Evolutionary conservation across 1,140 invertebrate genomes (phyloP), one percentile per base, ranked within the genome.

Genomic region (Zaprionus lachaisei): DNA sequence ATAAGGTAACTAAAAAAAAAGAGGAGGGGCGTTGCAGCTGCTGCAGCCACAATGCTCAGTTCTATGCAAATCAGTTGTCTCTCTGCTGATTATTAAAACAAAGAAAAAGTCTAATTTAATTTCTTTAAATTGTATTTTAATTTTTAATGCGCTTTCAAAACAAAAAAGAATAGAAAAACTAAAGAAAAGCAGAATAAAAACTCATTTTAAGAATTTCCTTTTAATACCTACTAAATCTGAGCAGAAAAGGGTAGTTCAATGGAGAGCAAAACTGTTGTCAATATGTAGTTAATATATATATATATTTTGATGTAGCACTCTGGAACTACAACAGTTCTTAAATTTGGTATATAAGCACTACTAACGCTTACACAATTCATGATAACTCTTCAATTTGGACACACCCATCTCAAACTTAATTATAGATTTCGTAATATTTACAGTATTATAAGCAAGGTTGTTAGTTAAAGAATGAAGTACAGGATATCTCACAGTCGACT

Each of bases 31-130:
- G 65, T 17, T 69, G 58, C 61, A 61, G 65, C 47, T 62, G 58
- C 41, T 58, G 57, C 67, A 70, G 57, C 44, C 56, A 62, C 49
- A 37, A 11, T 17, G 20, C n/a, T n/a, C 15, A 41, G 38, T 31
- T 69, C n/a, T 77, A 72, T 77, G 74, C 74, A 77, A 72, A 71
- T 62, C 49, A 76, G 26, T 60, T 72, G 62, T 47, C 34, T 12
- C 11, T 49, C 17, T 75, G 22, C 66, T 71, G 63, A 79, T 79
- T 79, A 72, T 75, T 69, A 69, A 69, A 73, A 64, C 66, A 67
- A 76, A 62, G n/a, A 71, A 62, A 47, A 61, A 69, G 26, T 37
- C 34, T 62, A 68, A 77, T 70, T 77, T 73, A 77, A 80, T 80
- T 72, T 80, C 55, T 57, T 74, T 74, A 63, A 55, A 69, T 77